These are phyloP conservation scores for Laterallus jamaicensis DNA, from an alignment of 2,113 vertebrate species.

Conservation along the genomic window DNA sequence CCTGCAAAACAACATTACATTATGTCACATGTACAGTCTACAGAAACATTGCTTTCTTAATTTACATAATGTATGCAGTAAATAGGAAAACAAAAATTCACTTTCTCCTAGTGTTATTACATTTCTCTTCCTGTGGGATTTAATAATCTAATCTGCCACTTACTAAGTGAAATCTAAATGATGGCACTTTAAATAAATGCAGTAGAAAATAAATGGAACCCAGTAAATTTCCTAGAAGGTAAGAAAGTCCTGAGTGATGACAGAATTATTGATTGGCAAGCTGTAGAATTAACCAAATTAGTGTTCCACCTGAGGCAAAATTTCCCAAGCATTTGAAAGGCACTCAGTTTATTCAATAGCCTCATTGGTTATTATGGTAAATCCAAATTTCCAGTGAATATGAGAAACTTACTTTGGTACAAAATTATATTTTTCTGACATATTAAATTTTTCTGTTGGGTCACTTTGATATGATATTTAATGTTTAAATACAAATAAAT, in stretches of 20 bases:
- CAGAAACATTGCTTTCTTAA: no score
- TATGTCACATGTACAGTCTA: no score
- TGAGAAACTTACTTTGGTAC: slow-evolving; percentile 73
- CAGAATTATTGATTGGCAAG: slow-evolving; percentile 73
- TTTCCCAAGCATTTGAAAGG: slow-evolving; percentile 75
- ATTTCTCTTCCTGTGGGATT: slow-evolving; percentile 76
- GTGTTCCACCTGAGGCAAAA: slow-evolving; percentile 74
- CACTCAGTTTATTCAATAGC: slow-evolving; percentile 75
- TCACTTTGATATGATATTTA: slow-evolving; percentile 54
- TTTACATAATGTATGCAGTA: no score
- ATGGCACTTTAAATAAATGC: no score
- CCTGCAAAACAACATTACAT: no score
- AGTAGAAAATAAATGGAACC: no score
- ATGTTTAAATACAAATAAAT: slow-evolving; percentile 61
- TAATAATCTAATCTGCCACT: slow-evolving; percentile 80
- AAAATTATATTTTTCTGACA: slow-evolving; percentile 55
- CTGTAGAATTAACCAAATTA: slow-evolving; percentile 72
- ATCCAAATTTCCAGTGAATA: slow-evolving; percentile 66
- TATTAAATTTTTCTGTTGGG: slow-evolving; percentile 55
- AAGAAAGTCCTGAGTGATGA: slow-evolving; percentile 80
- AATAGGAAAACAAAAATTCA: slow-evolving; percentile 76
- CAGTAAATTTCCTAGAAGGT: no score
- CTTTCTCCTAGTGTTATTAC: slow-evolving; percentile 74
- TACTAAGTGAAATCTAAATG: no score
- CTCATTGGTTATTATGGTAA: slow-evolving; percentile 50